Percentiles rank a stretch among this genome's conserved stretches.
phyloP scores from a whole-genome alignment of 2,113 vertebrate species.

The Thamnophis sirtalis region DNA sequence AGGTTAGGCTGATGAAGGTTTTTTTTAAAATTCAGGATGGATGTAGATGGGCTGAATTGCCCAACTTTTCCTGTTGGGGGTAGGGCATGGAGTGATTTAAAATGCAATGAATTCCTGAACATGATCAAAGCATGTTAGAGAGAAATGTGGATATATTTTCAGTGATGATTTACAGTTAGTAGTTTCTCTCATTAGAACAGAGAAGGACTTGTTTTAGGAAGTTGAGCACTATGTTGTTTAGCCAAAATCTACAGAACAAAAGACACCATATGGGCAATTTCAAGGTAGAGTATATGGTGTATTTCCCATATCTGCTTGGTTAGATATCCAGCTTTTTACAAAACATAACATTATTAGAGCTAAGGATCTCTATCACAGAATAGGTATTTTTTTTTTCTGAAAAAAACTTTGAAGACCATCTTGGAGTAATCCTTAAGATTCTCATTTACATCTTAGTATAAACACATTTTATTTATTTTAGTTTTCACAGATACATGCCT shows the following conservation, averaged over 20 bases:
- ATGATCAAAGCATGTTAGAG: neutral
- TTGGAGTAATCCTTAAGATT: neutral
- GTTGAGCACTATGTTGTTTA: neutral
- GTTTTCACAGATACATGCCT: neutral
- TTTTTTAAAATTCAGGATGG: neutral
- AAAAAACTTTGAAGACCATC: neutral
- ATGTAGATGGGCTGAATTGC: neutral
- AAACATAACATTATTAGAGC: neutral
- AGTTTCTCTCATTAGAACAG: neutral
- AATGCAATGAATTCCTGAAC: neutral
- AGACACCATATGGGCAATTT: neutral
- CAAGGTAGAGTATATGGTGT: neutral
- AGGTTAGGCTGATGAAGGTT: too few relatives aligned
- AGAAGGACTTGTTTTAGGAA: neutral
- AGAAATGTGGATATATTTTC: neutral
- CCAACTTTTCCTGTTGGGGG: neutral
- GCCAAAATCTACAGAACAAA: neutral
- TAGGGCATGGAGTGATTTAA: neutral
- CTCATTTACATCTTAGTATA: neutral
- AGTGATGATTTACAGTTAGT: neutral
- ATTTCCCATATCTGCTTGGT: neutral
- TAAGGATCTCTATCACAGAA: neutral
- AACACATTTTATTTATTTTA: neutral
- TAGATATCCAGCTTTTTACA: neutral
- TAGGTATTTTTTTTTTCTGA: neutral